Conservation (phyloP, 2,113 vertebrate genomes). For the Rana temporaria region DNA sequence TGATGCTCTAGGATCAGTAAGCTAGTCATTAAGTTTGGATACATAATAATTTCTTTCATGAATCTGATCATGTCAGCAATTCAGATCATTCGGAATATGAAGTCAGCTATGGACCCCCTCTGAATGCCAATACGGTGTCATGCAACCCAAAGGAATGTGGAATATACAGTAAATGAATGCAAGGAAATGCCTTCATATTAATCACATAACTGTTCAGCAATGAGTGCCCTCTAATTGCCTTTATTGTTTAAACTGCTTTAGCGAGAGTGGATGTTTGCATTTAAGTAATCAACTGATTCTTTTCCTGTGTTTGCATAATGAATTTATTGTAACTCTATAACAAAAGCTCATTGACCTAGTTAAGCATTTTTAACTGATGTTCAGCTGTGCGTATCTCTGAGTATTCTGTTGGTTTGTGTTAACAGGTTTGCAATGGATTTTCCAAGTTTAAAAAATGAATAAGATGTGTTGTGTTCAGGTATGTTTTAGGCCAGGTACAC, state of each 20-base stretch:
- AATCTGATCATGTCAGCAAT: slow-evolving; percentile 14
- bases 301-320: slow-evolving; percentile 49
- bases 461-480: no score
- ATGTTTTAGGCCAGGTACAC: no score
- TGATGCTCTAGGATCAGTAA: background rate
- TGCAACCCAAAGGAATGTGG: background rate
- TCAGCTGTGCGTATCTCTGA: background rate
- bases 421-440: no score
- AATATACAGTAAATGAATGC: slow-evolving; percentile 30
- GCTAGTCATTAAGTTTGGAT: background rate
- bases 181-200: slow-evolving; percentile 45
- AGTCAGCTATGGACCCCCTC: background rate
- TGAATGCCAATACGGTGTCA: slow-evolving; percentile 4
- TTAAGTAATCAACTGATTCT: slow-evolving; percentile 53
- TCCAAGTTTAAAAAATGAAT: no score
- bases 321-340: slow-evolving; percentile 4
- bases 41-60: background rate
- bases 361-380: slow-evolving; percentile 15
- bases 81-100: slow-evolving; percentile 2
- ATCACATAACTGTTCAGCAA: slow-evolving; percentile 35
- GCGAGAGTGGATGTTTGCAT: slow-evolving; percentile 46
- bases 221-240: slow-evolving; percentile 48
- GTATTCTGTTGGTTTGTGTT: background rate
- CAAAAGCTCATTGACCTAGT: slow-evolving; percentile 5
- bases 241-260: slow-evolving; percentile 53